Conservation (phyloP, 2,797 vertebrate species). For the Anomalospiza imberbis region DNA sequence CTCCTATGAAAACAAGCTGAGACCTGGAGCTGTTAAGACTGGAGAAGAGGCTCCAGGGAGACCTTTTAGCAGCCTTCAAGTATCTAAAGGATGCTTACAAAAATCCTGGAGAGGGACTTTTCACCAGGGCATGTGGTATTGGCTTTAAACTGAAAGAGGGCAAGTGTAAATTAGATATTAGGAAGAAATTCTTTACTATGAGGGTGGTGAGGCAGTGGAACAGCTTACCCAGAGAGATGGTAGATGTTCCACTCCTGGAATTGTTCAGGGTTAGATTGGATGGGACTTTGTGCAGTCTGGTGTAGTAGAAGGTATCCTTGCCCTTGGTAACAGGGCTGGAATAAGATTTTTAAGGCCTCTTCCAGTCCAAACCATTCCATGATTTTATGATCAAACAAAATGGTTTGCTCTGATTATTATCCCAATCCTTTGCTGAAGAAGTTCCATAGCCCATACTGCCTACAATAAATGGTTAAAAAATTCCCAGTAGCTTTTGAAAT, state of each 20-base stretch:
- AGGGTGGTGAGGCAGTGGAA: not conserved
- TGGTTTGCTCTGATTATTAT: not conserved
- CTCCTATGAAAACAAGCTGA: not conserved
- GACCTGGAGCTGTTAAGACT: not conserved
- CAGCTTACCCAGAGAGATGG: not conserved
- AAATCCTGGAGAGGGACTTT: not conserved
- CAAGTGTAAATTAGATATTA: not conserved
- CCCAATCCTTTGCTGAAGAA: not conserved
- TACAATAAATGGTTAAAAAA: not conserved
- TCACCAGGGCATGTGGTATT: not conserved
- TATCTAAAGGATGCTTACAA: not conserved
- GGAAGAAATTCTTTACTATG: not conserved
- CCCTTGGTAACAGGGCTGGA: not conserved
- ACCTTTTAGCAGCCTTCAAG: not conserved
- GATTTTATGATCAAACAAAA: not conserved
- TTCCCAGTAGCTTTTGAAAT: constrained; percentile 22
- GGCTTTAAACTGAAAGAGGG: not conserved
- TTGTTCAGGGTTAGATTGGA: not conserved
- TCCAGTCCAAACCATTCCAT: not conserved
- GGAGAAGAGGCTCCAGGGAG: not conserved
- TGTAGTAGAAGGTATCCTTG: not conserved
- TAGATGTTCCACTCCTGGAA: not conserved
- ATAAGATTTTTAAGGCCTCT: not conserved
- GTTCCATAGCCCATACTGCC: not conserved
- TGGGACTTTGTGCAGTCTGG: not conserved